phyloP scores from a whole-genome alignment of 1,140 invertebrate species.

The Microplitis mediator region DNA sequence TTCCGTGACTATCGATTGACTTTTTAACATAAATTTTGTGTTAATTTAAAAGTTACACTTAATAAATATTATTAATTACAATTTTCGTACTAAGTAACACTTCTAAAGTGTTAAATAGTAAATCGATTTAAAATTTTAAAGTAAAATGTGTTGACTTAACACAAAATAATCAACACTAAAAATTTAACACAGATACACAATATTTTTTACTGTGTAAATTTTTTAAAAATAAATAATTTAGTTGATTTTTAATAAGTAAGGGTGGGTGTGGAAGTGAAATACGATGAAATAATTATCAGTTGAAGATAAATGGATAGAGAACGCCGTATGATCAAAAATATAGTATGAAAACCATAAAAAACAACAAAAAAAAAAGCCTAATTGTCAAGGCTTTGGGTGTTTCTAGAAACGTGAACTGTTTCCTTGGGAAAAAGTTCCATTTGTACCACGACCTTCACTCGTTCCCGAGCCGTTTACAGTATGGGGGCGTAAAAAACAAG shows the following conservation, averaged over 20 bases:
- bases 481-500: conserved; percentile 68
- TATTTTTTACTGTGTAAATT: not conserved
- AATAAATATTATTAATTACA: too few species aligned
- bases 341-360: conserved; percentile 7
- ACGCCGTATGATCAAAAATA: conserved; percentile 22
- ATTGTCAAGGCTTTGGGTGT: not conserved
- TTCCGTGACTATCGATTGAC: too few species aligned
- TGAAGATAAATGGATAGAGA: conserved; percentile 12
- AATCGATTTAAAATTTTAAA: too few species aligned
- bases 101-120: too few species aligned
- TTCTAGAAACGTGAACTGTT: conserved; percentile 76
- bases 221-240: not conserved
- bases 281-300: conserved; percentile 12
- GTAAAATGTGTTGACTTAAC: too few species aligned
- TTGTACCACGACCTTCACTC: conserved; percentile 79
- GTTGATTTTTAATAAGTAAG: not conserved
- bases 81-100: too few species aligned
- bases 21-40: too few species aligned
- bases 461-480: conserved; percentile 81
- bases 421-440: conserved; percentile 84
- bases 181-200: too few species aligned
- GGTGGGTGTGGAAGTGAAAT: conserved; percentile 30
- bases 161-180: too few species aligned
- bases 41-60: too few species aligned
- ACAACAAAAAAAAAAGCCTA: conserved; percentile 1